Conservation (phyloP, 2,797 vertebrate species). For the Morelia viridis region DNA sequence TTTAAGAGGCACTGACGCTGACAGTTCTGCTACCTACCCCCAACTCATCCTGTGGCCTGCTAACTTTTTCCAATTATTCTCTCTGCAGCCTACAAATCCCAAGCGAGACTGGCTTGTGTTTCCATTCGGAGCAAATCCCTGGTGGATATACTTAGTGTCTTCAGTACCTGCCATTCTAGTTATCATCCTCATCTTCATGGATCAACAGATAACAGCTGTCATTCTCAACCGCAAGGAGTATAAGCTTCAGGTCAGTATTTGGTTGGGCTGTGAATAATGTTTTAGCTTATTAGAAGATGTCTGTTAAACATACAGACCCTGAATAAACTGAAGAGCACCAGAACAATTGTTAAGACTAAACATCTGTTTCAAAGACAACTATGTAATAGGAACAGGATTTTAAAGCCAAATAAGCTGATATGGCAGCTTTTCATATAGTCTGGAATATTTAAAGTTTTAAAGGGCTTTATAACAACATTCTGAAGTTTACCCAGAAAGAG, state of each 20-base stretch:
- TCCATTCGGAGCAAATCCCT: slow-evolving; percentile 75
- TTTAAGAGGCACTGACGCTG: not conserved
- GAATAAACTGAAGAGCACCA: not conserved
- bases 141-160: slow-evolving; percentile 76
- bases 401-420: not conserved
- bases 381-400: not conserved
- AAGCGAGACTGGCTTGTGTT: slow-evolving; percentile 72
- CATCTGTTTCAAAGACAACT: not conserved
- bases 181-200: slow-evolving; percentile 82
- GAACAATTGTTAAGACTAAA: not conserved
- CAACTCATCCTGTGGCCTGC: not conserved
- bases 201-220: slow-evolving; percentile 81
- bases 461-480: too few species aligned
- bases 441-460: not conserved
- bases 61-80: slow-evolving; percentile 6
- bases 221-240: slow-evolving; percentile 79
- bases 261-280: too few species aligned
- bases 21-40: not conserved
- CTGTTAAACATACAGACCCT: not conserved
- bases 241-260: slow-evolving; percentile 70
- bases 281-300: not conserved
- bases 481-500: too few species aligned
- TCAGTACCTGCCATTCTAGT: slow-evolving; percentile 72
- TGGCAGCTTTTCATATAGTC: not conserved
- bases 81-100: slow-evolving; percentile 74